Conservation (phyloP, 2,888 invertebrate genomes). For the Mesorhabditis belari region DNA sequence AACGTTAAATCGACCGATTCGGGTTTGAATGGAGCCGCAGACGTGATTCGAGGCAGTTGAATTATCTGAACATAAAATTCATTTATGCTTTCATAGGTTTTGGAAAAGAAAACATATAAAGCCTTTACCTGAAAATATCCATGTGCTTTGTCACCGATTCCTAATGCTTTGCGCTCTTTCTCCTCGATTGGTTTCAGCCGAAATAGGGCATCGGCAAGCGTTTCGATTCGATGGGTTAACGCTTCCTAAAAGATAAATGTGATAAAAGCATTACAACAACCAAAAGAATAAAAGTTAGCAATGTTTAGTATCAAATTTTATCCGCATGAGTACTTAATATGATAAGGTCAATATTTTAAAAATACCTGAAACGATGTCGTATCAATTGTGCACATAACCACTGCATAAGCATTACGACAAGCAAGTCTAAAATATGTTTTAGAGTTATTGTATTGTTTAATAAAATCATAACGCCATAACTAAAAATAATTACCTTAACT, state of each 20-base stretch:
- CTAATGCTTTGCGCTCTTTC: neutral
- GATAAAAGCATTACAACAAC: no score
- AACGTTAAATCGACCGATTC: neutral
- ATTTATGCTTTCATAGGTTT: neutral
- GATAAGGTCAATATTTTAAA: no score
- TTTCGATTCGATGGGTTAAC: neutral
- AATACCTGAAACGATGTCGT: neutral
- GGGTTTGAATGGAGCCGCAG: neutral
- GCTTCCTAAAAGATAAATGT: neutral
- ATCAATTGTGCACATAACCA: neutral
- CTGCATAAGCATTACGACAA: neutral
- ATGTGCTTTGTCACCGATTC: neutral
- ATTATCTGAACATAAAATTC: neutral
- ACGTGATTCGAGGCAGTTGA: neutral
- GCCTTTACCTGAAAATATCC: neutral
- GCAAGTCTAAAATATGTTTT: neutral
- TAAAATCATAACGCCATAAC: neutral
- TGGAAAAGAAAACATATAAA: no score
- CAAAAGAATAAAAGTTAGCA: no score
- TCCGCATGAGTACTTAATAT: no score
- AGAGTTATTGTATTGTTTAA: no score
- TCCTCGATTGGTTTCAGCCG: neutral
- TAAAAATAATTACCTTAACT: neutral
- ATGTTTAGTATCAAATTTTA: no score
- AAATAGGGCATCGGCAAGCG: neutral